Base-by-base conservation (phyloP, 2,113 vertebrate genomes). In the Myrmecobius fasciatus region DNA sequence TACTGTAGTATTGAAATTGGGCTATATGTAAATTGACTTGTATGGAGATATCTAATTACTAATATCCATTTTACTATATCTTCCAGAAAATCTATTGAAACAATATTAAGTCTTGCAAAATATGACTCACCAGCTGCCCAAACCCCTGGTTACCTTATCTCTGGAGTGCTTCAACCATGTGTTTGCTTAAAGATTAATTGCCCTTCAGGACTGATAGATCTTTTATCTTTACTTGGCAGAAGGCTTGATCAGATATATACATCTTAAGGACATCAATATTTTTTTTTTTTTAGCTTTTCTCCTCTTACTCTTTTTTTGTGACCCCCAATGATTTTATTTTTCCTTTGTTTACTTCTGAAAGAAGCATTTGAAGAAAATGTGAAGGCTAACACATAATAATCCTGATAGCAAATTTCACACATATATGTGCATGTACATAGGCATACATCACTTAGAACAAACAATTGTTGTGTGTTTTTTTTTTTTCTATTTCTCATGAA, bases 31-130 rank as follows among this genome's bases (percentile, higher is more conserved):
- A 48, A 48, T 90, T 49, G 47, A 48, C 4, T 90, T 11, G 25
- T 12, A 51, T 48, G 25, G 10, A 6, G 14, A 90, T 48, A 10
- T 47, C 25, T 28, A 51, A 28, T 89, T 47, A 75, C 51, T 20
- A 52, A 46, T 60, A 93, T 89, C 31, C 36, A 51, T 92, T 75
- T 60, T 26, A 89, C 91, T 95, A 91, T 10, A 56, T 91, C 51
- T 91, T 75, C 43, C 89, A 94, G 20, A 88, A 92, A 93, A 93
- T 46, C 52, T 10, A 54, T 94, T 93, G 54, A 95, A 95, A 93
- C 6, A 48, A 89, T 89, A 48, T 89, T 93, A 53, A 47, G 91
- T 93, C 89, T 93, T 47, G 91, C 43, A 93, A 90, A 92, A 89
- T 92, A n/a, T 91, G 92, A 60, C 53, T 91, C n/a, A 94, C 49